A percentile compares a stretch with the other conserved stretches of the same genome.
Conservation (phyloP, 2,888 invertebrate species). For the Panorpa germanica region DNA sequence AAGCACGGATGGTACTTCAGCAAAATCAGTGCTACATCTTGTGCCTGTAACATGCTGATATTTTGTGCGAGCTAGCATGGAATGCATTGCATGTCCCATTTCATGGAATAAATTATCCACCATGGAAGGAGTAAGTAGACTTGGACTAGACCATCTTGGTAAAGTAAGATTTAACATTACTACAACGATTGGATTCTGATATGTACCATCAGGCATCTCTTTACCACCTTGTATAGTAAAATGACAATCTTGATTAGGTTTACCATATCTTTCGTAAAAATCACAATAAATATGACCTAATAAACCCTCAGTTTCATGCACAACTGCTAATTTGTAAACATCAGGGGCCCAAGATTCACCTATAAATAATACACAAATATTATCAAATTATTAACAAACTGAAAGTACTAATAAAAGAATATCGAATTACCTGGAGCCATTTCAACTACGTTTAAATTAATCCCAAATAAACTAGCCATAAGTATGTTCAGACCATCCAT, state of each 20-base stretch:
- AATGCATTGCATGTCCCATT: constrained; percentile 98
- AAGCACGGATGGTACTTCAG: constrained; percentile 95
- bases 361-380: constrained; percentile 12
- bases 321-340: constrained; percentile 83
- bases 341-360: constrained; percentile 79
- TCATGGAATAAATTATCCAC: constrained; percentile 97
- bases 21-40: constrained; percentile 91
- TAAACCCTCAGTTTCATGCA: constrained; percentile 59
- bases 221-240: constrained; percentile 95
- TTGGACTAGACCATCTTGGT: constrained; percentile 55
- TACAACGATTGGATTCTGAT: constrained; percentile 85
- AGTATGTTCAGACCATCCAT: constrained; percentile 93
- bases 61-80: constrained; percentile 86
- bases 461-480: constrained; percentile 67
- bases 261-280: constrained; percentile 78
- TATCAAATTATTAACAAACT: background rate
- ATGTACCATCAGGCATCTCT: constrained; percentile 51
- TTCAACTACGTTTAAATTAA: constrained; percentile 53
- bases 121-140: constrained; percentile 62
- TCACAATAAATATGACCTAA: constrained; percentile 96
- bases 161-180: constrained; percentile 75
- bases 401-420: background rate
- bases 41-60: constrained; percentile 98
- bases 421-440: constrained; percentile 35
- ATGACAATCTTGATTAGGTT: constrained; percentile 95